These are phyloP conservation scores for Sterna hirundo DNA, from an alignment of 2,113 vertebrate species.

Conservation along the genomic window DNA sequence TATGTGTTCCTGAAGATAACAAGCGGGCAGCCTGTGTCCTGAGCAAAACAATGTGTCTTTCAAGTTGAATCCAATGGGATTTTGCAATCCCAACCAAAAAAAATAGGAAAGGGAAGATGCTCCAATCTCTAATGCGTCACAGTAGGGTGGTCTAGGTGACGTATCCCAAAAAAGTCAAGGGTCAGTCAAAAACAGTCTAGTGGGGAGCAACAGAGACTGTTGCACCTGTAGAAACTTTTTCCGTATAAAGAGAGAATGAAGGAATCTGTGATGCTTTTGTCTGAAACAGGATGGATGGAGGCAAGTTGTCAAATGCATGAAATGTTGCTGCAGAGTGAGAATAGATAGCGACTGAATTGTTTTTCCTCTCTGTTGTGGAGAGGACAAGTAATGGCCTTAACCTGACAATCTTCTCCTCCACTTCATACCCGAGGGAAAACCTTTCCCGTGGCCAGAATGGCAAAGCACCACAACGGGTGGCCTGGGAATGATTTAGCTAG, in stretches of 20 bases:
- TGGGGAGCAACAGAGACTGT: neutral
- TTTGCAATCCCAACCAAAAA: neutral
- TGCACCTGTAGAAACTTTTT: neutral
- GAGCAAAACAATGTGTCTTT: neutral
- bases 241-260: neutral
- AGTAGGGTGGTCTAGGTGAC: neutral
- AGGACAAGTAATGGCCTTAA: neutral
- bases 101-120: neutral
- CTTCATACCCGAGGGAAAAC: neutral
- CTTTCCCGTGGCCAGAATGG: neutral
- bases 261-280: neutral
- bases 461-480: neutral
- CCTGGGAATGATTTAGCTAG: neutral
- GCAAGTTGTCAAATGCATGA: neutral
- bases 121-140: neutral
- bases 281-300: neutral
- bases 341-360: neutral
- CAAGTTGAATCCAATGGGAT: neutral
- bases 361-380: neutral
- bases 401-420: neutral
- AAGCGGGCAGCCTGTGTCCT: neutral
- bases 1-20: neutral
- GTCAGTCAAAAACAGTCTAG: neutral
- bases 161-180: neutral
- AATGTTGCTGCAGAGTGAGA: neutral